Evolutionary conservation across 2,888 invertebrate genomes (phyloP), one percentile per base, ranked within the genome.

Genomic region (Ophion obscuratus): DNA sequence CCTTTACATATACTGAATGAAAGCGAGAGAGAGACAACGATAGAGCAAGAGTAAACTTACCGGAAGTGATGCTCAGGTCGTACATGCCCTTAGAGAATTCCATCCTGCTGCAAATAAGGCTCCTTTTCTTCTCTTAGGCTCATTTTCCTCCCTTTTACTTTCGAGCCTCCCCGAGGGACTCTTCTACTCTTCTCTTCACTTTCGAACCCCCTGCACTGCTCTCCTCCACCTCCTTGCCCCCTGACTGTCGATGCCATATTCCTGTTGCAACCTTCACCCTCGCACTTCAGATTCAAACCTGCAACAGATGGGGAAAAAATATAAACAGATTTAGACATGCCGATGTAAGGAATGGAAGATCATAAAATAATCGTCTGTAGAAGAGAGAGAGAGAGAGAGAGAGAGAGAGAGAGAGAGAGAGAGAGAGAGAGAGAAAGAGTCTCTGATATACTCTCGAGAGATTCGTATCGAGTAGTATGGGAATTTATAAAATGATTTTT

Each of bases 41-140:
- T 24, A 53, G 2, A 47, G 14, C 36, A 61, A 81, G 31, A 27
- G 9, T 36, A 20, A 67, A 62, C 75, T 67, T 20, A 81, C 75
- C 64, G 68, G n/a, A 74, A 80, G 76, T 64, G 76, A 17, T 77
- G 78, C 74, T 75, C 70, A 74, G 81, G 75, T 83, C 78, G 74
- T 83, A 86, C 83, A 78, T 84, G 81, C 86, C 86, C 86, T 83
- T 75, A 40, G 87, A 81, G 87, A 86, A 84, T 85, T 85, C 81
- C 66, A 74, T 78, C 44, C 78, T 68, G 64, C 76, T 40, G 68
- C 59, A 83, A 86, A 81, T 67, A 77, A 81, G 73, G 75, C 81
- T 75, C 66, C 77, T 82, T 57, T 80, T 79, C 68, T 86, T 86
- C 71, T 84, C 62, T 82, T 68, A 76, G 81, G 75, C 77, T 85